Conservation (phyloP, 2,113 vertebrate genomes). For the Sinosuthora webbiana region DNA sequence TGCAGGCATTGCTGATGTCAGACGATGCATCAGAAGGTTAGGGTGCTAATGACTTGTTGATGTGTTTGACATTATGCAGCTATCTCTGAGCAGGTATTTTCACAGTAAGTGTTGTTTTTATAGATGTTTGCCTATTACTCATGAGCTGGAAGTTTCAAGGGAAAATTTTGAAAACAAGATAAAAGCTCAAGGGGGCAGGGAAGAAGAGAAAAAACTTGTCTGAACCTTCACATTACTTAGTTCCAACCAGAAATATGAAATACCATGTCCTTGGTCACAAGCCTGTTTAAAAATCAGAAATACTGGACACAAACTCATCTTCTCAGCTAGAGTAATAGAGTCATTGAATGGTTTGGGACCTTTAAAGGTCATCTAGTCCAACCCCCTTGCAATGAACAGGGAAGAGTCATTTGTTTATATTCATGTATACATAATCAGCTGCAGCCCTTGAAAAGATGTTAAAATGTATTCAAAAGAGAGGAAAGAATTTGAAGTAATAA, state of each 20-base stretch:
- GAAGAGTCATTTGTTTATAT: not conserved
- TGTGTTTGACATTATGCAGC: not conserved
- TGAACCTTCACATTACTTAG: not conserved
- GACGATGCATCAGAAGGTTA: constrained; percentile 23
- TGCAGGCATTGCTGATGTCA: constrained; percentile 23
- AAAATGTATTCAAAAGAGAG: not conserved
- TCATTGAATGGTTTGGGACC: not conserved
- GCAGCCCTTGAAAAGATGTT: not conserved
- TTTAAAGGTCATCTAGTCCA: not conserved
- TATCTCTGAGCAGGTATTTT: constrained; percentile 8
- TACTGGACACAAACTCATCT: not conserved
- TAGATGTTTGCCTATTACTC: constrained; percentile 2
- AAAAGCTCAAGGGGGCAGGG: not conserved
- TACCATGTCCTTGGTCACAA: not conserved
- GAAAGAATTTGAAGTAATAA: not conserved
- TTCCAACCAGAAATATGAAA: not conserved
- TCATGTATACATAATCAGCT: not conserved
- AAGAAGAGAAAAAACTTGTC: not conserved
- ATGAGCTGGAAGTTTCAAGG: not conserved
- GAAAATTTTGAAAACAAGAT: constrained; percentile 15
- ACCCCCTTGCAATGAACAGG: not conserved
- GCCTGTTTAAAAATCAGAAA: not conserved
- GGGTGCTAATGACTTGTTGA: constrained; percentile 48
- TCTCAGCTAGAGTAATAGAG: not conserved
- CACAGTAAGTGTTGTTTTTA: not conserved